phyloP scores from a whole-genome alignment of 2,113 vertebrate genomes.

The Rissa tridactyla region DNA sequence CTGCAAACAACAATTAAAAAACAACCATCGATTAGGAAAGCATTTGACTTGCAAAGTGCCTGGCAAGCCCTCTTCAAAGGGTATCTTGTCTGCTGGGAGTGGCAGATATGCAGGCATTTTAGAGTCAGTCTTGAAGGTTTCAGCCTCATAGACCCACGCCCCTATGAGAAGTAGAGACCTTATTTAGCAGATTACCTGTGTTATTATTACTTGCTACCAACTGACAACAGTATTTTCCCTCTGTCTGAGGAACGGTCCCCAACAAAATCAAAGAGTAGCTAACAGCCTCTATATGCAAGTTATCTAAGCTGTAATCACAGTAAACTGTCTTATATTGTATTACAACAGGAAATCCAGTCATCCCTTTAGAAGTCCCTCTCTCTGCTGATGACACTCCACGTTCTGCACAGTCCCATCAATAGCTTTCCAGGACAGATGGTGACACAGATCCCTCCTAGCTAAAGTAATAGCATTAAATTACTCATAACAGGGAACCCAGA shows the following conservation, averaged over 20 bases:
- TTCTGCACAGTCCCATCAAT: constrained; percentile 43
- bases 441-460: constrained; percentile 69
- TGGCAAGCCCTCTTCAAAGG: background rate
- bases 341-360: constrained; percentile 48
- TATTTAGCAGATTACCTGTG: background rate
- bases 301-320: background rate
- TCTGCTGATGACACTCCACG: constrained; percentile 33
- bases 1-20: constrained; percentile 49
- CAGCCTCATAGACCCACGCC: background rate
- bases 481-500: constrained; percentile 63
- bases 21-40: background rate
- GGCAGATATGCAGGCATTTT: background rate
- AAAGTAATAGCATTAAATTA: constrained; percentile 74
- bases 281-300: background rate
- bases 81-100: background rate
- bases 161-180: background rate
- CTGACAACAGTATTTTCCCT: background rate
- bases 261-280: background rate
- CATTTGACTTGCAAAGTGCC: background rate
- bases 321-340: constrained; percentile 21
- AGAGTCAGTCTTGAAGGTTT: background rate
- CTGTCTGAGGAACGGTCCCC: background rate
- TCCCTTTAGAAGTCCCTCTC: constrained; percentile 14
- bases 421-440: constrained; percentile 70
- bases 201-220: background rate